phyloP scores from a whole-genome alignment of 2,888 invertebrate species.

The Norana najaformis region DNA sequence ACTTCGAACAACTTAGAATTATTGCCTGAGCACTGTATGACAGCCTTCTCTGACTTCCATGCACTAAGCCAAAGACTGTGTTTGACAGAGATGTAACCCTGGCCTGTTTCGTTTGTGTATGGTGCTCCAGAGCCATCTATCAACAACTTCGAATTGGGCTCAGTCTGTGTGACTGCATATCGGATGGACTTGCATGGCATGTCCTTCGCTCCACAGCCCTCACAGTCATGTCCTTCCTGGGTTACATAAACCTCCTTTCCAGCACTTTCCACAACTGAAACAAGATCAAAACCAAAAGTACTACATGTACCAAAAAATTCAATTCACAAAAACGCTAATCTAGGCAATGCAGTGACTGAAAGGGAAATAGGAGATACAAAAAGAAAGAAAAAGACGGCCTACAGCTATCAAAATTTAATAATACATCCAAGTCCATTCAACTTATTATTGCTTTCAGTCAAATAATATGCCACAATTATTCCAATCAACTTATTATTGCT shows the following conservation, averaged over 20 bases:
- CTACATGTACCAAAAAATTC: too few species aligned
- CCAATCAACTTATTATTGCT: too few species aligned
- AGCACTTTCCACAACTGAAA: neutral
- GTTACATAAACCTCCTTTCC: neutral
- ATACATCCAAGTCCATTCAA: too few species aligned
- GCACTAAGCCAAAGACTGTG: conserved; percentile 9
- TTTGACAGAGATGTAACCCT: neutral
- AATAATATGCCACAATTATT: too few species aligned
- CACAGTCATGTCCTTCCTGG: neutral
- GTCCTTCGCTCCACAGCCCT: neutral
- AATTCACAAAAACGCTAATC: too few species aligned
- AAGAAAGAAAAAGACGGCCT: too few species aligned
- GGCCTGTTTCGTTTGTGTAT: neutral
- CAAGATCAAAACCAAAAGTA: too few species aligned
- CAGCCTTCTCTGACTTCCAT: neutral
- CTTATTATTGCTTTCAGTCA: too few species aligned
- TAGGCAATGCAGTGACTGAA: too few species aligned
- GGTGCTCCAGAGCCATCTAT: neutral
- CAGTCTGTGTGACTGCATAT: conserved; percentile 7
- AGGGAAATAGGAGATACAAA: too few species aligned
- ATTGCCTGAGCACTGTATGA: neutral
- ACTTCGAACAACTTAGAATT: neutral
- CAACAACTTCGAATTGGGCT: neutral
- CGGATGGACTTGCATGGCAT: conserved; percentile 21
- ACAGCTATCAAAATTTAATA: too few species aligned